Evolutionary conservation across 1,140 invertebrate genomes (phyloP).

Genomic region (Orius laevigatus): DNA sequence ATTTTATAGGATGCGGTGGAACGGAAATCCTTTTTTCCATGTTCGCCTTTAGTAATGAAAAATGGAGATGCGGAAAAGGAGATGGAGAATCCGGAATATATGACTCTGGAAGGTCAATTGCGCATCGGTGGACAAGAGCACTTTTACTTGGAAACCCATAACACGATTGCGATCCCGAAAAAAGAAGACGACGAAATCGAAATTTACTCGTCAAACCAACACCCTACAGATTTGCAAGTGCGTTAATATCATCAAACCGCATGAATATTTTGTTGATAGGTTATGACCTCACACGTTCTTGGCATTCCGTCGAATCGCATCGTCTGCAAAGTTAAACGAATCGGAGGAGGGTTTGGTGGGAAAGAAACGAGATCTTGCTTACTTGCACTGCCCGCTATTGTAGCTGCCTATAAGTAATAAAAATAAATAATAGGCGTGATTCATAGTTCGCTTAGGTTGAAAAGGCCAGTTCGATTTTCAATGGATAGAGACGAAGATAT

Average conservation of each 20-base stretch:
- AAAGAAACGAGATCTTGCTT: conserved; percentile 58
- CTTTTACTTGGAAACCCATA: conserved; percentile 87
- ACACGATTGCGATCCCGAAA: conserved; percentile 53
- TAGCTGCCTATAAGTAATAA: conserved; percentile 39
- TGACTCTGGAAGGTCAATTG: conserved; percentile 49
- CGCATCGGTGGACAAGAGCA: conserved; percentile 86
- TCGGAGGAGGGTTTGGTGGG: conserved; percentile 92
- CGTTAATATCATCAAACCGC: background rate
- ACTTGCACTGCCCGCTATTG: conserved; percentile 43
- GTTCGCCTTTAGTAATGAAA: conserved; percentile 31
- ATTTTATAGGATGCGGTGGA: conserved; percentile 49
- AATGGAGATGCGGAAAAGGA: conserved; percentile 48
- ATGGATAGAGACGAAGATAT: conserved; percentile 91
- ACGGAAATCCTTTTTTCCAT: conserved; percentile 46
- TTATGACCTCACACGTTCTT: conserved; percentile 50
- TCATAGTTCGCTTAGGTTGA: conserved; percentile 44
- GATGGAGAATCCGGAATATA: conserved; percentile 20
- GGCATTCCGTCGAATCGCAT: conserved; percentile 60
- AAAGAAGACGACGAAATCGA: conserved; percentile 73
- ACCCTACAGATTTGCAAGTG: conserved; percentile 54
- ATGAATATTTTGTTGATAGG: conserved; percentile 32
- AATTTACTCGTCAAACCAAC: conserved; percentile 66
- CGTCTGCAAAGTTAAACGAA: conserved; percentile 58
- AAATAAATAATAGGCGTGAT: background rate
- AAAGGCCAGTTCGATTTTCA: conserved; percentile 69